Percentiles rank a stretch among this genome's conserved stretches.
Conservation (phyloP, 2,797 vertebrate genomes). For the Tenualosa ilisha region DNA sequence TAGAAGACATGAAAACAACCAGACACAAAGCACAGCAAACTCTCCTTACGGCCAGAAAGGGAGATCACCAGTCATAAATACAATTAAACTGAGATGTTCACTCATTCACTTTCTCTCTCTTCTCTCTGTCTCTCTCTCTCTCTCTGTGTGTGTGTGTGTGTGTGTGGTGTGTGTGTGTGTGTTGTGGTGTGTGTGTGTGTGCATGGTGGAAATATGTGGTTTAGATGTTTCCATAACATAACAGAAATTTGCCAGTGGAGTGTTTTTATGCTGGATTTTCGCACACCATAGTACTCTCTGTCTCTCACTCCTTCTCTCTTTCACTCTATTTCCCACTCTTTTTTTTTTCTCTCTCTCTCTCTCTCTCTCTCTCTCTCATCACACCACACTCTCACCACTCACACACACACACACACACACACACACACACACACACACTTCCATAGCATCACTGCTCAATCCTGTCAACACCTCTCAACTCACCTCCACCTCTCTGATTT, state of each 20-base stretch:
- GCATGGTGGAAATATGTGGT: background rate
- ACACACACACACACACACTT: background rate
- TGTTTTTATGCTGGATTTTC: background rate
- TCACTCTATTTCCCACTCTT: background rate
- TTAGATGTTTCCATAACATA: background rate
- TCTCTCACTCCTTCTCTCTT: background rate
- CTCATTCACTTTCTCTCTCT: no score
- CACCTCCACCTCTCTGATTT: slow-evolving; percentile 76
- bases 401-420: background rate
- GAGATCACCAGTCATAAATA: background rate
- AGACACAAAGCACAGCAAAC: background rate
- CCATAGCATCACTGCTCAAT: slow-evolving; percentile 5
- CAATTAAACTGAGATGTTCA: background rate
- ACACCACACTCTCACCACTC: no score
- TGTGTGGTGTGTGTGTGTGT: background rate
- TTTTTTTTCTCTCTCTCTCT: background rate
- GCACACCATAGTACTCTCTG: background rate
- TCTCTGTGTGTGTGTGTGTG: background rate
- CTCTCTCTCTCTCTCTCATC: background rate
- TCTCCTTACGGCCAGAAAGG: background rate
- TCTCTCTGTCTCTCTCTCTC: no score
- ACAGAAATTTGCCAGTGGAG: background rate
- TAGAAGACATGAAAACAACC: background rate
- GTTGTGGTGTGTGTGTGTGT: background rate
- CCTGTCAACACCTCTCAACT: slow-evolving; percentile 71